Evolutionary conservation across 2,797 vertebrate species (phyloP).

Genomic region (Peromyscus aztecus): DNA sequence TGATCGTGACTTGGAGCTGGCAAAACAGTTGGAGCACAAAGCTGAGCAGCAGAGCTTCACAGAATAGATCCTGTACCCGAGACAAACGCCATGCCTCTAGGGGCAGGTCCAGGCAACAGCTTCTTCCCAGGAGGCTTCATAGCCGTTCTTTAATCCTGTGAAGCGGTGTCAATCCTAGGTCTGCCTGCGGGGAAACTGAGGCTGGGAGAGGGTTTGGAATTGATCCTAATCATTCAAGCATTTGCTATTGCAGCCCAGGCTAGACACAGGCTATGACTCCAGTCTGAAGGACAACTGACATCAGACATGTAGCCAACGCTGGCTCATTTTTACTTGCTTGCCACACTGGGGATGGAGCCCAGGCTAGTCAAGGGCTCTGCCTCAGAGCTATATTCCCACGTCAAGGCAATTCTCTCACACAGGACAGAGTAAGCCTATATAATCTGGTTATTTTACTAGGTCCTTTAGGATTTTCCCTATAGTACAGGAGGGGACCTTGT

Average conservation of each 20-base stretch:
- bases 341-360: neutral
- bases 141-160: neutral
- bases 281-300: neutral
- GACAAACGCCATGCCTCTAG: neutral
- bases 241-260: neutral
- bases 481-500: neutral
- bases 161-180: neutral
- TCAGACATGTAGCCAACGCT: neutral
- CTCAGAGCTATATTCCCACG: neutral
- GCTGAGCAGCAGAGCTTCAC: neutral
- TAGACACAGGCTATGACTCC: rapidly evolving
- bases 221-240: neutral
- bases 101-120: neutral
- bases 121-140: neutral
- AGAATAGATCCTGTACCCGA: neutral
- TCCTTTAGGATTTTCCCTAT: neutral
- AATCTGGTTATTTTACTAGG: neutral
- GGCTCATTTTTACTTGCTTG: neutral
- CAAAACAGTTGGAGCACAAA: neutral
- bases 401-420: neutral
- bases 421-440: neutral
- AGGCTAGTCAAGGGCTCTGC: neutral
- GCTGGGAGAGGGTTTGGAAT: neutral
- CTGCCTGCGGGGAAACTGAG: neutral
- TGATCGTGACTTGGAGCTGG: neutral